A percentile compares a stretch with the other conserved stretches of the same genome.
Evolutionary conservation across 2,888 invertebrate genomes (phyloP).

Genomic region (Pilophorus perplexus): DNA sequence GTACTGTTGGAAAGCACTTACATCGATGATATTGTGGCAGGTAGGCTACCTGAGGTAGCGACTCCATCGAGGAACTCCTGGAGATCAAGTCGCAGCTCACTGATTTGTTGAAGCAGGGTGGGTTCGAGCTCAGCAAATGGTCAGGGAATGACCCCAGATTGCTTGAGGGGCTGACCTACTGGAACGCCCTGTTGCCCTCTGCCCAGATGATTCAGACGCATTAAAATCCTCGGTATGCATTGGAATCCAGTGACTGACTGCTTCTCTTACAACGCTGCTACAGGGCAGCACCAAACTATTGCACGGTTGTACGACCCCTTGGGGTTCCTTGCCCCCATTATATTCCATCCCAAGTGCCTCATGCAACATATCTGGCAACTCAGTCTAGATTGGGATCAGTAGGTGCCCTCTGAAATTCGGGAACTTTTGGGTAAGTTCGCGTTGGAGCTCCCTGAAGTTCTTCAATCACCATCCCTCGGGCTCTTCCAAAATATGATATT

Average conservation of each 20-base stretch:
- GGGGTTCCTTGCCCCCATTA: slow-evolving; percentile 13
- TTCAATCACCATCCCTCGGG: slow-evolving; percentile 6
- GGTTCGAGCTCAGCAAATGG: slow-evolving; percentile 41
- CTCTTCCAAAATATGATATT: not conserved
- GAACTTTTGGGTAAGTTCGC: slow-evolving; percentile 7
- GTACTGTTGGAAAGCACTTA: slow-evolving; percentile 5
- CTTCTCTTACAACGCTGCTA: not conserved
- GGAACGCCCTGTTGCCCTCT: not conserved
- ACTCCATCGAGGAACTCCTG: not conserved
- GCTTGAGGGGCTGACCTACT: not conserved
- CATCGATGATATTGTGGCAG: slow-evolving; percentile 11
- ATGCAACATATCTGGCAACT: slow-evolving; percentile 17
- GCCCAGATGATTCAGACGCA: not conserved
- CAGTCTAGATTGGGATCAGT: slow-evolving; percentile 8
- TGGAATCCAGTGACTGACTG: slow-evolving; percentile 14
- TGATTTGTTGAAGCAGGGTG: not conserved
- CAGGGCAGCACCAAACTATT: not conserved
- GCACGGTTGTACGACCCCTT: slow-evolving; percentile 9
- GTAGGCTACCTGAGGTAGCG: no score
- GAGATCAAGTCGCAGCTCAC: slow-evolving; percentile 8
- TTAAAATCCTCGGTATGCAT: slow-evolving; percentile 23
- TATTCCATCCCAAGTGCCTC: slow-evolving; percentile 12
- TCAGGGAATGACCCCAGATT: slow-evolving; percentile 13
- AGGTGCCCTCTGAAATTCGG: not conserved
- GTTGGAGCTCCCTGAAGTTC: not conserved